These are phyloP conservation scores for Calliphora vomitoria DNA, from an alignment of 2,888 invertebrate genomes.

Conservation along the genomic window DNA sequence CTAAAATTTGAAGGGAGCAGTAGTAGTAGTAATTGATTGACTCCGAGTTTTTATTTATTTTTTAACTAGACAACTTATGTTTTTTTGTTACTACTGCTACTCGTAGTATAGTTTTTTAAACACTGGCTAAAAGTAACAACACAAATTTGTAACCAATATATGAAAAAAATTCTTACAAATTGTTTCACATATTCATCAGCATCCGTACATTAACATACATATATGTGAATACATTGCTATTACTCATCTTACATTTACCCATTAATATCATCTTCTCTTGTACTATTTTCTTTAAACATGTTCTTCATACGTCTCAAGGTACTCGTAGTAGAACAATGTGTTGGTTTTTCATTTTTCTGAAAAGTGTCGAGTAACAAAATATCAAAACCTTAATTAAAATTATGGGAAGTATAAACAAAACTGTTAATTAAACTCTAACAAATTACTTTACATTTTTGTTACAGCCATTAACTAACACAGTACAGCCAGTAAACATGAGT, in stretches of 20 bases:
- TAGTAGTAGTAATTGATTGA: too few relatives aligned
- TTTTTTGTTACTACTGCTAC: too few relatives aligned
- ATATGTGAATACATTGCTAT: not conserved
- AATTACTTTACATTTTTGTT: not conserved
- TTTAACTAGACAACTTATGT: too few relatives aligned
- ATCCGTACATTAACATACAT: not conserved
- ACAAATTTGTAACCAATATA: too few relatives aligned
- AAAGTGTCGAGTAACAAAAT: not conserved
- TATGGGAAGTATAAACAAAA: not conserved
- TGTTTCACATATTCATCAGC: not conserved
- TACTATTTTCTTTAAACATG: not conserved
- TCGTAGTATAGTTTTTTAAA: too few relatives aligned
- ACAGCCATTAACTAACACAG: too few relatives aligned
- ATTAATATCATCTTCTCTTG: not conserved
- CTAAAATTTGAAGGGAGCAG: too few relatives aligned
- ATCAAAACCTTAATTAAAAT: not conserved
- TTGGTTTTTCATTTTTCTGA: not conserved
- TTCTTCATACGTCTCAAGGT: too few relatives aligned
- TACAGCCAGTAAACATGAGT: too few relatives aligned
- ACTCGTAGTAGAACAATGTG: not conserved
- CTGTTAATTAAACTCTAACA: not conserved
- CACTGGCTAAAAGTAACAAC: too few relatives aligned
- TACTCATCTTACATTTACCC: not conserved
- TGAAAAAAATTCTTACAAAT: too few relatives aligned
- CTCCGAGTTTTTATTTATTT: too few relatives aligned